Base-by-base conservation (phyloP, 2,797 vertebrate species). In the Cephalopachus bancanus region DNA sequence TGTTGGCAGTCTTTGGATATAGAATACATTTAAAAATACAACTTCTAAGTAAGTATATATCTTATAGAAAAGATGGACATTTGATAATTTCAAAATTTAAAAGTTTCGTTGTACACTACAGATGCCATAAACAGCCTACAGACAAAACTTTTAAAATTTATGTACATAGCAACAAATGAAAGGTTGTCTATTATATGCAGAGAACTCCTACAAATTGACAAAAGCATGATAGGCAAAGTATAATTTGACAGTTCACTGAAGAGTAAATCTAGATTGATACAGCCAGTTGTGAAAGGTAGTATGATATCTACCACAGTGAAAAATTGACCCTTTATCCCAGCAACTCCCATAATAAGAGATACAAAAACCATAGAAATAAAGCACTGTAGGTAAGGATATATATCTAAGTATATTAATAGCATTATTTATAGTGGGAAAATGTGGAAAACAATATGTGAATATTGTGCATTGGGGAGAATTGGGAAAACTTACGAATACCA, bases 21-120 rank as follows among this genome's bases (percentile, higher is more conserved):
- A 57, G 26, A 71, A 84, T 88, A 88, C 19, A 60, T 95, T 88
- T 89, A 81, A 80, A 92, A 80, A 65, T 91, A 59, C 26, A 79
- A 30, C 24, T 94, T 90, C 15, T 79, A 49, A 88, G 22, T 89
- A 72, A 81, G 20, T 91, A 44, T 44, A 44, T 44, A 74, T 92
- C 72, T 93, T 89, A 57, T 8, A 69, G 30, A 71, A 67, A 74
- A 86, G 19, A 55, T 49, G 88, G 72, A 22, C 14, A 71, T 30
- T 93, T 67, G n/a, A 67, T 89, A 60, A 96, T 93, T 80, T 33
- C 49, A 74, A 83, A 49, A 37, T 80, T 64, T 37, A 76, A 90
- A 79, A 11, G 33, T 93, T 78, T n/a, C 88, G 1, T 89, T 94
- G 10, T 57, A 44, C 17, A 30, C 17, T 69, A 86, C 76, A 83